phyloP scores from a whole-genome alignment of 2,888 invertebrate genomes.

The Heliothis peltigera region DNA sequence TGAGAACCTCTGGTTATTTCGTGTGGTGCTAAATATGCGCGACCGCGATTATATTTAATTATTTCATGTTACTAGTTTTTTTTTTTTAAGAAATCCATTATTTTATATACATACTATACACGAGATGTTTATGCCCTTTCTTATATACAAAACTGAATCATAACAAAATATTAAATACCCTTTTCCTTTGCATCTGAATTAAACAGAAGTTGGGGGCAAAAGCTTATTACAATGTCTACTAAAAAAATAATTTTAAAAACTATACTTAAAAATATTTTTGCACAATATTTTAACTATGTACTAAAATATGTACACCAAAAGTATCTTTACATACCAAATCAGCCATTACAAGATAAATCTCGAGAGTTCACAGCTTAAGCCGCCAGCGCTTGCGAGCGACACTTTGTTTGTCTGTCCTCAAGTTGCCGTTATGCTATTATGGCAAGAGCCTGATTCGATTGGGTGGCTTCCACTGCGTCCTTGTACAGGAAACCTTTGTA shows the following conservation, averaged over 20 bases:
- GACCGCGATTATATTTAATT: not conserved
- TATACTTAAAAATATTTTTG: too few relatives aligned
- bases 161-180: too few relatives aligned
- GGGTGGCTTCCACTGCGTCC: constrained; percentile 1
- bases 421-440: constrained; percentile 31
- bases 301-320: not conserved
- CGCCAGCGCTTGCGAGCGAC: constrained; percentile 14
- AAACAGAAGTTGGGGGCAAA: too few relatives aligned
- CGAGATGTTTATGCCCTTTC: too few relatives aligned
- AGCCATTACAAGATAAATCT: not conserved
- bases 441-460: constrained; percentile 31
- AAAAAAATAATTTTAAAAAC: too few relatives aligned
- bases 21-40: not conserved
- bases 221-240: too few relatives aligned
- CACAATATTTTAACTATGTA: too few relatives aligned
- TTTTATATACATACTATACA: too few relatives aligned
- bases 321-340: too few relatives aligned
- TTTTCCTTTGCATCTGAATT: too few relatives aligned
- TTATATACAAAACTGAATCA: too few relatives aligned
- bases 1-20: constrained; percentile 23
- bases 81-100: too few relatives aligned
- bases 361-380: constrained; percentile 4
- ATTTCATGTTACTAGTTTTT: not conserved
- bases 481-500: not conserved
- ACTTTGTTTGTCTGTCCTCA: constrained; percentile 41